Evolutionary conservation across 2,888 invertebrate species (phyloP), one percentile per base, ranked within the genome.

Genomic region (Thera britannica): DNA sequence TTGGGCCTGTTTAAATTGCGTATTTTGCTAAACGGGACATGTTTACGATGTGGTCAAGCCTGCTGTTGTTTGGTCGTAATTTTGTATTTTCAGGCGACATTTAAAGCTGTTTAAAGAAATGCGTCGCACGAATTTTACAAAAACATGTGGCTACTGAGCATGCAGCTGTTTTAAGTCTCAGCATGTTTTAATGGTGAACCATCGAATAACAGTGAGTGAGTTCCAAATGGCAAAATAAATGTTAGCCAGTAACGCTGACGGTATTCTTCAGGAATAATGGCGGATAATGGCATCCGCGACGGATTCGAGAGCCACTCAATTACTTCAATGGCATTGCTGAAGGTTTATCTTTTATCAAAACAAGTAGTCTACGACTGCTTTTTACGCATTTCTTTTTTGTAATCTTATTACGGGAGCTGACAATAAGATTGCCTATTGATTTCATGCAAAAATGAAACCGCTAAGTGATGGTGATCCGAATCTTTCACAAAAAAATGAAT

Each of bases 1-100:
- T 78, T 79, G 77, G 81, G 78, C 79, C 71, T 79, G 77, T 79
- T 75, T 73, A 75, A 77, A 76, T 75, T 72, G 74, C 72, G 74
- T 76, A 79, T 77, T 74, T 75, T 71, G 64, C 61, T 73, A 66
- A 72, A 70, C 75, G 72, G 78, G 78, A 77, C 77, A 76, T 75
- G 62, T 68, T 80, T 79, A 76, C 71, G 75, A 76, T 79, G 81
- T 75, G 76, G 77, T 77, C 70, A 70, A 68, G 68, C 73, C 72
- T 64, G 63, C 58, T 64, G 69, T 58, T 71, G 70, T 70, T 71
- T 61, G 62, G 56, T 65, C 67, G 71, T 73, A 68, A 72, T 72
- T 75, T 70, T 73, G 70, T 67, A 72, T 72, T 66, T 72, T 68
- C 56, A 59, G 54, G 58, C 58, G 62, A 46, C 51, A 58, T 65